Evolutionary conservation across 2,888 invertebrate species (phyloP), one percentile per base, ranked within the genome.

Genomic region (Watsonalla binaria): DNA sequence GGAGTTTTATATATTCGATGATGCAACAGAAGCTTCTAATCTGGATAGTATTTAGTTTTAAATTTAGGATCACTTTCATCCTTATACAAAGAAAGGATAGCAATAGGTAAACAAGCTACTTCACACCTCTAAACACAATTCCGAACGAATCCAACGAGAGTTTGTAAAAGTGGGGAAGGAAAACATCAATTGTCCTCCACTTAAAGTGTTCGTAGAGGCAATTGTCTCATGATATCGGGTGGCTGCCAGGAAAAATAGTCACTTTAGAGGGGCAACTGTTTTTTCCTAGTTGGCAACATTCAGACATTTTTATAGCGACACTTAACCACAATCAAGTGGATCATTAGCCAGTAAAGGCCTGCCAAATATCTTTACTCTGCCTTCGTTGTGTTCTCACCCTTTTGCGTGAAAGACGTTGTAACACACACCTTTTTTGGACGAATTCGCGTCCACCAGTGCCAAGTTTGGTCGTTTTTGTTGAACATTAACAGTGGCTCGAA

Each of bases 301-400:
- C 76, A 82, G 86, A 84, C 85, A 82, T 82, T 87, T 84, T 88
- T 87, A 88, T 85, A 80, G 89, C 83, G 84, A 86, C 89, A 85
- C 84, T 90, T 90, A 84, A 84, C 89, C 89, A 77, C 88, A 90
- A 90, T 90, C 88, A 89, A 84, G 81, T 75, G 88, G 86, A 88
- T 90, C 89, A 90, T 90, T 90, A 90, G 88, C 84, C 80, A 77
- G 84, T 80, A 84, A 82, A 84, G 80, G 86, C 80, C 88, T 88
- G 90, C 90, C 90, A 90, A 90, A 90, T 90, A 86, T 88, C 85
- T 84, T 80, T 72, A 82, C 79, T 82, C 78, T 70, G 74, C 72
- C 74, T 70, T 70, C 73, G 71, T 75, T 82, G 81, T 81, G 82
- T 84, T 85, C 84, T 80, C 87, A 85, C 87, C 82, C 83, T 82